A percentile compares a stretch with the other conserved stretches of the same genome.
Evolutionary conservation across 2,888 invertebrate species (phyloP).

Genomic region (Epirrita christyi): DNA sequence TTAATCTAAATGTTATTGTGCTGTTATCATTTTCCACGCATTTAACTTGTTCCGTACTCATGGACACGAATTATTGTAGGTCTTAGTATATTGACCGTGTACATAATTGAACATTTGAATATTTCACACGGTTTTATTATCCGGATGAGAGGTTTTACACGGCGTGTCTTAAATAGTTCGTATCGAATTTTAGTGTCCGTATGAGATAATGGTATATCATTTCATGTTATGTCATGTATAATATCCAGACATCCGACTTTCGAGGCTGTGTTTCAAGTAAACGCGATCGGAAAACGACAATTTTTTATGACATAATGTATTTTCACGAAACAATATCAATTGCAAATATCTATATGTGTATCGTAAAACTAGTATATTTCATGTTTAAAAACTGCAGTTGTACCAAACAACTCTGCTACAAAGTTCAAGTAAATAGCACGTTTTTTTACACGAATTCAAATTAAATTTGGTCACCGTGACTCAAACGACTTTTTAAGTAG

Average conservation of each 20-base stretch:
- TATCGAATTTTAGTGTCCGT: constrained; percentile 26
- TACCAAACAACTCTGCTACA: constrained; percentile 2
- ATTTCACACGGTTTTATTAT: constrained; percentile 35
- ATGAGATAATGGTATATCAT: constrained; percentile 35
- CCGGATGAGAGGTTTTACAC: constrained; percentile 32
- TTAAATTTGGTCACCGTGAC: constrained; percentile 31
- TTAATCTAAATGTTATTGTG: constrained; percentile 37
- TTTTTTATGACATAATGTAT: constrained; percentile 40
- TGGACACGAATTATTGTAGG: constrained; percentile 40
- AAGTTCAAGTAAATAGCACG: constrained; percentile 23
- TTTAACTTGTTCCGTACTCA: constrained; percentile 47
- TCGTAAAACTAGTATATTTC: neutral
- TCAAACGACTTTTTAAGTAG: constrained; percentile 28
- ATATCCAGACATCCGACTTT: constrained; percentile 48
- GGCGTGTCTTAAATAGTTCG: constrained; percentile 30
- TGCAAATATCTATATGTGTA: neutral
- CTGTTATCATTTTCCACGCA: constrained; percentile 43
- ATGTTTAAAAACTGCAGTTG: neutral
- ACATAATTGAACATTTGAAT: constrained; percentile 30
- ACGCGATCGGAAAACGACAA: constrained; percentile 50
- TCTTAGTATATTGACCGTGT: constrained; percentile 25
- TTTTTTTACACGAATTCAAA: constrained; percentile 33
- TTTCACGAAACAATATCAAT: constrained; percentile 3
- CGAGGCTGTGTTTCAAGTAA: constrained; percentile 44
- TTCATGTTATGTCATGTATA: constrained; percentile 50